phyloP scores from a whole-genome alignment of 2,888 invertebrate genomes.

The Belgica antarctica region DNA sequence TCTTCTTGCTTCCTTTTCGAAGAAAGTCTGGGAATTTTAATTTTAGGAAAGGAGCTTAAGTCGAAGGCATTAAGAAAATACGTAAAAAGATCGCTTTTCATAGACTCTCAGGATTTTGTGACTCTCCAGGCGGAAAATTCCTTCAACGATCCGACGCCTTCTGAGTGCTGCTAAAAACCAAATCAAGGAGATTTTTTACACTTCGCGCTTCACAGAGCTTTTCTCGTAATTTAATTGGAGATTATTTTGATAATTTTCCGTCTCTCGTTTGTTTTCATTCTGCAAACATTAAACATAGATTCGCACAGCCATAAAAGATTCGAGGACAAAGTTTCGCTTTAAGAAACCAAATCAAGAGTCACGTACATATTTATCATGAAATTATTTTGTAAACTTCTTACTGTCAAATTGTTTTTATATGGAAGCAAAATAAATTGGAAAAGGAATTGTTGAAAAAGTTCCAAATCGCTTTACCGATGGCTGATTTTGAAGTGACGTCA shows the following conservation, averaged over 20 bases:
- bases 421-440: background rate
- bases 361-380: background rate
- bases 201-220: constrained; percentile 26
- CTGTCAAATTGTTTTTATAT: background rate
- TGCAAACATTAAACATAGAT: background rate
- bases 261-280: background rate
- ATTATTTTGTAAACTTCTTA: background rate
- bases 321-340: background rate
- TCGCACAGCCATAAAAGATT: background rate
- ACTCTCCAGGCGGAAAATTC: constrained; percentile 20
- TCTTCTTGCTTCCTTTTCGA: background rate
- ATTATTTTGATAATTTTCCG: constrained; percentile 18
- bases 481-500: too few relatives aligned
- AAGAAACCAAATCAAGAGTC: background rate
- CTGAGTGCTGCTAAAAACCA: background rate
- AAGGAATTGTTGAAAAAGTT: background rate
- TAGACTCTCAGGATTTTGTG: constrained; percentile 8
- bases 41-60: constrained; percentile 8
- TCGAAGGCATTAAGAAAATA: background rate
- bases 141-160: constrained; percentile 15
- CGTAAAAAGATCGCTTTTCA: constrained; percentile 3
- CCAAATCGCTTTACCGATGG: too few relatives aligned
- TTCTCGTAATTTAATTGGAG: constrained; percentile 18
- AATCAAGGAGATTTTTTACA: constrained; percentile 41
- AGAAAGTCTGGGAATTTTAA: background rate